phyloP scores from a whole-genome alignment of 2,888 invertebrate species.

The Hetaerina titia region DNA sequence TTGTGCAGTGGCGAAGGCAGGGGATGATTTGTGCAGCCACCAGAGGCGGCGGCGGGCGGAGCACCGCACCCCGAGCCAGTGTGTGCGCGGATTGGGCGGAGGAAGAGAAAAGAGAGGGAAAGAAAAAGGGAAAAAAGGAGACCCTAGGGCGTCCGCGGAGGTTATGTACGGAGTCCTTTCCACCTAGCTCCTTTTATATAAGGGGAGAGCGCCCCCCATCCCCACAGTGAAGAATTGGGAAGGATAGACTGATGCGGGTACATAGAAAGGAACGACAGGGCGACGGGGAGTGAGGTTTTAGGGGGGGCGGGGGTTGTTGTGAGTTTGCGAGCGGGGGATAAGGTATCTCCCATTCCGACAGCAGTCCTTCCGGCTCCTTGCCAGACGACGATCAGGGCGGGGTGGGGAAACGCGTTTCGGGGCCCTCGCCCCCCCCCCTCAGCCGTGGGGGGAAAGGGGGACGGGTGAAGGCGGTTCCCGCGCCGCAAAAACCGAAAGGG shows the following conservation, averaged over 20 bases:
- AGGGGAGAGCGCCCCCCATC: neutral
- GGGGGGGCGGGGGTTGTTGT: too few species aligned
- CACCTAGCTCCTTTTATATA: conserved; percentile 21
- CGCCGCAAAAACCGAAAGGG: neutral
- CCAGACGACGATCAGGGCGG: too few species aligned
- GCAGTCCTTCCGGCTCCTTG: too few species aligned
- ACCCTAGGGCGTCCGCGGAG: neutral
- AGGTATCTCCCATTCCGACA: too few species aligned
- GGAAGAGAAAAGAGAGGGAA: neutral
- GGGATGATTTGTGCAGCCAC: neutral
- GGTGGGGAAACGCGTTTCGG: too few species aligned
- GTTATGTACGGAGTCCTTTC: neutral
- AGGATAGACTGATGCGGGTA: conserved; percentile 9
- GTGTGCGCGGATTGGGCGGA: neutral
- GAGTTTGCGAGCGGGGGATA: too few species aligned
- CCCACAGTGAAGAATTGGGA: neutral
- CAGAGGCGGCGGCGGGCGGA: neutral
- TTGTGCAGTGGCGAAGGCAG: neutral
- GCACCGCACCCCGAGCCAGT: too few species aligned
- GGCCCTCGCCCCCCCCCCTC: too few species aligned
- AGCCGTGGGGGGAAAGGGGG: too few species aligned
- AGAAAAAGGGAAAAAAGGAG: neutral
- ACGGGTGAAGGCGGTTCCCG: too few species aligned
- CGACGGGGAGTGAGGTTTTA: too few species aligned
- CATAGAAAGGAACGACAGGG: neutral